These are phyloP conservation scores for Hybognathus amarus DNA, from an alignment of 2,797 vertebrate genomes.

Conservation along the genomic window DNA sequence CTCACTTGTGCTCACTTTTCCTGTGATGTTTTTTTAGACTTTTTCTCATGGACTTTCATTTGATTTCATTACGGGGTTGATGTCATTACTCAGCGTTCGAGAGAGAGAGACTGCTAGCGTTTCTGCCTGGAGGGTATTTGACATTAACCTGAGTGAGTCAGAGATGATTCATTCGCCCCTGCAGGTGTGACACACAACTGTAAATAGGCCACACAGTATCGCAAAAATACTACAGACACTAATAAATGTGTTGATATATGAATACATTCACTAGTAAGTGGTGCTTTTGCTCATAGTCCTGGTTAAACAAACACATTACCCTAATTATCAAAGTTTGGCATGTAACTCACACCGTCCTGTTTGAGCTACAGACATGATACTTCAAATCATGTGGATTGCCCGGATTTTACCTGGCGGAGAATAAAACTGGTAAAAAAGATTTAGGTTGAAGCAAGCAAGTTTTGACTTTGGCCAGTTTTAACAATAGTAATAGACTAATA, in stretches of 20 bases:
- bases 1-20: neutral
- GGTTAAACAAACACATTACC: neutral
- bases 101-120: conserved; percentile 66
- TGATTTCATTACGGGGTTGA: conserved; percentile 73
- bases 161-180: conserved; percentile 81
- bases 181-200: conserved; percentile 80
- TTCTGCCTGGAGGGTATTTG: conserved; percentile 67
- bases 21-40: conserved; percentile 1
- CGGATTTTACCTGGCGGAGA: neutral
- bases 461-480: conserved; percentile 7
- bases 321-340: neutral
- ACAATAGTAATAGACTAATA: neutral
- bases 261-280: neutral
- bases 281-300: neutral
- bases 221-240: neutral
- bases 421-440: neutral
- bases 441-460: neutral
- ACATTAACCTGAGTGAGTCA: conserved; percentile 79
- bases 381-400: neutral
- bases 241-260: conserved; percentile 3
- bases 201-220: conserved; percentile 70
- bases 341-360: neutral
- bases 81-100: conserved; percentile 76
- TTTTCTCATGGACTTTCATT: conserved; percentile 43
- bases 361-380: neutral